These are phyloP conservation scores for Pachycephala philippinensis DNA, from an alignment of 2,113 vertebrate species.

Conservation along the genomic window DNA sequence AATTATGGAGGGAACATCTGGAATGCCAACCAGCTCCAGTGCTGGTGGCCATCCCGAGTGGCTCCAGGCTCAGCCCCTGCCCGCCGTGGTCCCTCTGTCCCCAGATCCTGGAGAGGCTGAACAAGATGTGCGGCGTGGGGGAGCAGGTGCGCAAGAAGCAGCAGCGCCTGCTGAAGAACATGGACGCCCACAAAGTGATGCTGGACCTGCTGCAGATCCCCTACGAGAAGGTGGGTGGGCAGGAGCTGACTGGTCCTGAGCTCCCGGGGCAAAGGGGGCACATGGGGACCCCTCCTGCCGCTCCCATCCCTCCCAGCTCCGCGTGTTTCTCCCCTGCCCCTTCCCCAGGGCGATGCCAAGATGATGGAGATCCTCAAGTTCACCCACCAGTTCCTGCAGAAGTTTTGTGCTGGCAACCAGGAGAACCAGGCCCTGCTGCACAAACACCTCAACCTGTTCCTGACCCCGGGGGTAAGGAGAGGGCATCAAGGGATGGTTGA, in stretches of 20 bases:
- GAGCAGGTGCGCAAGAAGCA: constrained; percentile 94
- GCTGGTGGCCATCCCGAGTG: not conserved
- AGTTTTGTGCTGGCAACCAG: constrained; percentile 92
- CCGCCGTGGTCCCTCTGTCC: not conserved
- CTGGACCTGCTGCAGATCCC: constrained; percentile 95
- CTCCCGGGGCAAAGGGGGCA: not conserved
- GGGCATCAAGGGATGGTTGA: fast-evolving
- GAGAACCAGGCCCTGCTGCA: constrained; percentile 94
- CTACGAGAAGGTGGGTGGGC: constrained; percentile 86
- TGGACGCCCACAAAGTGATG: constrained; percentile 98
- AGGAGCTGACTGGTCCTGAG: not conserved
- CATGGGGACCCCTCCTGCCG: fast-evolving
- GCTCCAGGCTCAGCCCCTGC: not conserved
- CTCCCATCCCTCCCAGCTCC: not conserved
- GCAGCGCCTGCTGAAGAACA: constrained; percentile 94
- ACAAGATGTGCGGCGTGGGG: constrained; percentile 92
- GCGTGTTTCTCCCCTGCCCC: not conserved
- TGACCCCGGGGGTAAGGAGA: constrained; percentile 87
- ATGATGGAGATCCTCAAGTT: constrained; percentile 94
- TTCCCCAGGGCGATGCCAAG: constrained; percentile 85
- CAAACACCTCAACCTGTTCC: constrained; percentile 92
- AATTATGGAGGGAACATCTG: not conserved
- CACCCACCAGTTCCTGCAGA: constrained; percentile 96
- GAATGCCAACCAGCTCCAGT: not conserved
- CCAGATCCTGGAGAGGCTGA: constrained; percentile 91